Percentiles rank a stretch among this genome's conserved stretches.
These are phyloP conservation scores for Ips typographus DNA, from an alignment of 1,140 invertebrate species.

Conservation along the genomic window DNA sequence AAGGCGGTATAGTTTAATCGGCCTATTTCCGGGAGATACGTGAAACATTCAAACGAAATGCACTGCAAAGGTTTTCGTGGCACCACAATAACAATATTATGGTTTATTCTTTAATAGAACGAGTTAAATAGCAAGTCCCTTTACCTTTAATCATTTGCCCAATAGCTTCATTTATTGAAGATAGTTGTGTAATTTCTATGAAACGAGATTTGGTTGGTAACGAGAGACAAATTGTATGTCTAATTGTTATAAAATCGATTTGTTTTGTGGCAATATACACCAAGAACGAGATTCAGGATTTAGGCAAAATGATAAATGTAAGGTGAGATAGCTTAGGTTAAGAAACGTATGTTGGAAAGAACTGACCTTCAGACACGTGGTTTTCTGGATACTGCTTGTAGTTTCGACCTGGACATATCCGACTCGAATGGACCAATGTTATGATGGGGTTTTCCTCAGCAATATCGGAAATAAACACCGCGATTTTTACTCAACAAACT, in stretches of 20 bases:
- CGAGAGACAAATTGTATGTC: background rate
- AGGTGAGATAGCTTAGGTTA: background rate
- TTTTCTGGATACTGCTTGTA: background rate
- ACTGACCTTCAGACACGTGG: background rate
- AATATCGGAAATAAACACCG: too few relatives aligned
- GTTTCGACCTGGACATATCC: too few relatives aligned
- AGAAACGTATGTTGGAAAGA: background rate
- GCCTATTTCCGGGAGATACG: background rate
- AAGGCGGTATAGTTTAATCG: background rate
- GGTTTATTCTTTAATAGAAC: too few relatives aligned
- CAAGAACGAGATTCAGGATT: background rate
- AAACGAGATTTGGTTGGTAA: background rate
- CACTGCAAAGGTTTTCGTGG: background rate
- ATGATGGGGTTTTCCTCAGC: too few relatives aligned
- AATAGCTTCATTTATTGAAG: background rate
- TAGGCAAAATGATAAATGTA: background rate
- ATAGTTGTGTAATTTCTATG: background rate
- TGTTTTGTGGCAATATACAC: background rate
- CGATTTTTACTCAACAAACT: too few relatives aligned
- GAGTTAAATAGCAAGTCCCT: too few relatives aligned
- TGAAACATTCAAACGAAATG: background rate
- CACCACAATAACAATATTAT: too few relatives aligned
- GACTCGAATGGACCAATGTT: too few relatives aligned
- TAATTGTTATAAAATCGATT: background rate
- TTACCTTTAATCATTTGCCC: background rate